Evolutionary conservation across 1,140 invertebrate genomes (phyloP), one percentile per base, ranked within the genome.

Genomic region (Temnothorax curvispinosus): DNA sequence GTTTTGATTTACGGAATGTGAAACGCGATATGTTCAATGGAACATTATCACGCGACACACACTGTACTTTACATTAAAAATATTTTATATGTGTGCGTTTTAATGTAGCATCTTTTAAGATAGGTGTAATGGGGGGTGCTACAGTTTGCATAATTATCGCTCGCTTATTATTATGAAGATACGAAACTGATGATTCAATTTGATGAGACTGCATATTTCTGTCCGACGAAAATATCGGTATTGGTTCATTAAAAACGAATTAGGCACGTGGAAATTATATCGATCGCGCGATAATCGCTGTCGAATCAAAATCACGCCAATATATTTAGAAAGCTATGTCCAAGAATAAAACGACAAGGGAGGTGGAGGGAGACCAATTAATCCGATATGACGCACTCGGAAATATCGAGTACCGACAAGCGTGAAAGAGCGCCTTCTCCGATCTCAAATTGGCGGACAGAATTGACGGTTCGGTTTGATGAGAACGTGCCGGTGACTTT

Each of bases 391-490:
- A 74, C 21, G 80, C 80, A 75, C 6, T 60, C 32, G 54, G 27
- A 84, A 75, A 84, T 75, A 56, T 84, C n/a, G 80, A 62, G 54
- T 54, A 35, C 15, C 50, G 80, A 74, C 69, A 84, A 50, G 41
- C 41, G 54, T 50, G 80, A 84, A 60, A 84, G 80, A 72, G 58
- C 47, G 65, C 54, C 47, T 65, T 64, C 44, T 54, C 15, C 54
- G 56, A 78, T 76, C 58, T 78, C 38, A 62, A 89, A 86, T 85
- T 67, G 82, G n/a, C 27, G 58, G 58, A 7, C 9, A 21, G 69
- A 88, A 86, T 89, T 76, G 80, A 38, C 44, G 44, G 13, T 32
- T 65, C 52, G 86, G 27, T 85, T 86, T 86, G 87, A 88, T 74
- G 52, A 52, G 21, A 50, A 27, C 67, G 58, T 69, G 52, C 27